Conservation (phyloP, 1,140 invertebrate genomes). For the Drosophila nigromelanica region DNA sequence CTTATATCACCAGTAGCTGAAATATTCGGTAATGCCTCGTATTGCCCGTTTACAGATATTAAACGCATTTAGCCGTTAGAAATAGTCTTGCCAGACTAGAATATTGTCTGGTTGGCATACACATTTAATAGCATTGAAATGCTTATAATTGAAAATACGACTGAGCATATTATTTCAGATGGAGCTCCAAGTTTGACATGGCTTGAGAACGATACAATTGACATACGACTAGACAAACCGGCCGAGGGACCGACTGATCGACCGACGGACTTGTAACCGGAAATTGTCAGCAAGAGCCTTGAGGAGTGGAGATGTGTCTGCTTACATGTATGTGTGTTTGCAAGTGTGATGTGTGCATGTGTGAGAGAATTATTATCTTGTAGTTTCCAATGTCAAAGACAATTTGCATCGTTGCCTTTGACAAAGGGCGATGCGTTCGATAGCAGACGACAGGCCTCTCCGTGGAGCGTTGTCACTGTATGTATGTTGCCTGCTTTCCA, state of each 20-base stretch:
- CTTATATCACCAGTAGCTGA: too few species aligned
- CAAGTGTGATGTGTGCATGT: slow-evolving; percentile 23
- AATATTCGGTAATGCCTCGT: too few species aligned
- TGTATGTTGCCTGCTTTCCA: slow-evolving; percentile 4
- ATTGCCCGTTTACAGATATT: too few species aligned
- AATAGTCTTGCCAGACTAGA: too few species aligned
- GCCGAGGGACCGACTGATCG: background rate
- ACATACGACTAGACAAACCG: slow-evolving; percentile 10
- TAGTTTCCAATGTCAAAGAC: slow-evolving; percentile 68
- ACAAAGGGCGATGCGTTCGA: slow-evolving; percentile 43
- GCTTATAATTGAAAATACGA: slow-evolving; percentile 49
- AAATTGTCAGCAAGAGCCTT: slow-evolving; percentile 43
- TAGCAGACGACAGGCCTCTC: slow-evolving; percentile 14
- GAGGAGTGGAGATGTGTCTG: slow-evolving; percentile 1
- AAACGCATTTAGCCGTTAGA: too few species aligned
- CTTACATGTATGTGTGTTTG: background rate
- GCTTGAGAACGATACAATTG: slow-evolving; percentile 14
- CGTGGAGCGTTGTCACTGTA: slow-evolving; percentile 21
- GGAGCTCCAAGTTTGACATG: slow-evolving; percentile 18
- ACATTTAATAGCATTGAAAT: slow-evolving; percentile 21
- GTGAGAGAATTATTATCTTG: slow-evolving; percentile 64
- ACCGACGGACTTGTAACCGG: slow-evolving; percentile 26
- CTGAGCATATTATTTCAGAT: slow-evolving; percentile 37
- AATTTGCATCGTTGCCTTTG: slow-evolving; percentile 58
- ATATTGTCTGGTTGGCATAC: too few species aligned